Conservation (phyloP, 1,140 invertebrate genomes). For the Nasonia vitripennis region DNA sequence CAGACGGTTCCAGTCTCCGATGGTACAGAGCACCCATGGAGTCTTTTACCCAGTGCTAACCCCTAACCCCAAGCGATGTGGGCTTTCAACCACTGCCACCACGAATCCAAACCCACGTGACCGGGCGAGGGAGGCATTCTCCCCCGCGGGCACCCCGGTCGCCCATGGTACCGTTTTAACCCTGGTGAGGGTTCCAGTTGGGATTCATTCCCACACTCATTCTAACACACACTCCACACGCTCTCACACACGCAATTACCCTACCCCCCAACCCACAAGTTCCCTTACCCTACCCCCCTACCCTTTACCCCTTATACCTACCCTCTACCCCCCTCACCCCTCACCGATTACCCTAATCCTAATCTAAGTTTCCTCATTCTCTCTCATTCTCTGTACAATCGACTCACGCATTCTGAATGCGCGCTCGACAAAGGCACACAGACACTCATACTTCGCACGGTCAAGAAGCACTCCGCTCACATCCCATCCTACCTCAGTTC, state of each 20-base stretch:
- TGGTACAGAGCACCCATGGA: neutral
- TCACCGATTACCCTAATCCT: neutral
- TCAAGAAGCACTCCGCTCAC: too few relatives aligned
- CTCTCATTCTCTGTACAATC: neutral
- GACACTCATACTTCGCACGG: neutral
- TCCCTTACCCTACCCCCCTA: too few relatives aligned
- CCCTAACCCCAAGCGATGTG: neutral
- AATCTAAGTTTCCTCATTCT: neutral
- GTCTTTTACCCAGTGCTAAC: neutral
- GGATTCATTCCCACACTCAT: too few relatives aligned
- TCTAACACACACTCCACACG: too few relatives aligned
- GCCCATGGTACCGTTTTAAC: conserved; percentile 12
- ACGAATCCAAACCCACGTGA: conserved; percentile 16
- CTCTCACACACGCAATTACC: too few relatives aligned
- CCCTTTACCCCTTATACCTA: too few relatives aligned
- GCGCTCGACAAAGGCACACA: neutral
- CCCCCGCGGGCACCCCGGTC: conserved; percentile 27
- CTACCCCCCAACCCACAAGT: too few relatives aligned
- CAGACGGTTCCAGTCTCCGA: too few relatives aligned
- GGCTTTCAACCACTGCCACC: conserved; percentile 32
- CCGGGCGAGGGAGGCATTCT: neutral
- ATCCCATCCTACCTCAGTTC: too few relatives aligned
- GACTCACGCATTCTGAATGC: neutral
- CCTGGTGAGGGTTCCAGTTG: neutral
- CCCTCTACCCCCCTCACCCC: too few relatives aligned